Base-by-base conservation (phyloP, 2,888 invertebrate genomes). In the Lycia hirtaria region DNA sequence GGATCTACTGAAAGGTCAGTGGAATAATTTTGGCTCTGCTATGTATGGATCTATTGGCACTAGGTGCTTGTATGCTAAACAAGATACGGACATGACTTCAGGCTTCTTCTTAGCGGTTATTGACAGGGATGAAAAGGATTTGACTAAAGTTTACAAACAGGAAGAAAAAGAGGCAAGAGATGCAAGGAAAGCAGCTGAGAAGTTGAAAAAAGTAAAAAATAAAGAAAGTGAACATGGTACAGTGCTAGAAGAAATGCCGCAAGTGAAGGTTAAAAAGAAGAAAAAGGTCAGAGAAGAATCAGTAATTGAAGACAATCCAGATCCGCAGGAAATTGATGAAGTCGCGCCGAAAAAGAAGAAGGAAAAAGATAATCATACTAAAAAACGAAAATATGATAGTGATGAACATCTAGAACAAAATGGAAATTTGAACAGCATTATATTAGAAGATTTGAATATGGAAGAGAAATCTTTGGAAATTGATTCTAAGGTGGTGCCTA, bases 71-170 rank as follows among this genome's bases (percentile, higher is more conserved):
- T 96, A 98, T 75, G 94, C 97, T 0, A 93, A 92, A 65, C 95
- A 97, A 0, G 94, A 96, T 4, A 85, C 91, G 0, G 98, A 98
- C 87, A 86, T 94, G 4, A 97, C 98, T 0, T 98, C 96, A 81
- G 99, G 99, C 1, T 99, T 99, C 87, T 99, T 99, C 86, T 93
- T 99, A 28, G 98, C 99, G 0, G 94, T 98, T 47, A 96, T 99
- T 71, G 96, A 97, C 81, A 92, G 94, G 76, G 83, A 93, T 62
- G 77, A 80, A 51, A 92, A 91, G 61, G 92, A 92, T 56, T 56
- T 80, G 35, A 81, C 82, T 9, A 87, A 80, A 58, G 55, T 59
- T 58, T 53, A 61, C 9, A 67, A 51, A 26, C 57, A 66, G 14
- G 59, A 64, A 43, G 67, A 72, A 40, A 59, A 58, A 22, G 55